Conservation (phyloP, 2,113 vertebrate genomes). For the Camelus bactrianus region DNA sequence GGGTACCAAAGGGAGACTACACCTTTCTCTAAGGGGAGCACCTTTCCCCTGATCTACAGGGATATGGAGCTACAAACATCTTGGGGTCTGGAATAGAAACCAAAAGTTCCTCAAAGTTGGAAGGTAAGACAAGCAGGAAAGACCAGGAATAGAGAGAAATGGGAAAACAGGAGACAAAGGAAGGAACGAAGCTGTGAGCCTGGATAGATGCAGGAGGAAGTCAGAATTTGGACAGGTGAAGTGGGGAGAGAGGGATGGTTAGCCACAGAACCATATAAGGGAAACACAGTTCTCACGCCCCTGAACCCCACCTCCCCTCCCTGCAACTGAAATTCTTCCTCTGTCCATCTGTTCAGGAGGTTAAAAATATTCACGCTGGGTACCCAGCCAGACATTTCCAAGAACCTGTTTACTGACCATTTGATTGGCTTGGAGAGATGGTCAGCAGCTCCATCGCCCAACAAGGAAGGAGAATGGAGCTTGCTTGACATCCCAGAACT, state of each 20-base stretch:
- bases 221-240: background rate
- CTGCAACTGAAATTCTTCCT: constrained; percentile 47
- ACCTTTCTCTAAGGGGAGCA: background rate
- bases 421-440: background rate
- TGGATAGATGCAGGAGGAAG: background rate
- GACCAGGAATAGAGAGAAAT: background rate
- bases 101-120: background rate
- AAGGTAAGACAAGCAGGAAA: background rate
- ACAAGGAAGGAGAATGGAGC: background rate
- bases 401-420: constrained; percentile 68
- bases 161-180: background rate
- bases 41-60: background rate
- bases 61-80: background rate
- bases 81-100: constrained; percentile 24
- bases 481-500: background rate
- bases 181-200: background rate
- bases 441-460: background rate
- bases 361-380: constrained; percentile 78
- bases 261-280: background rate
- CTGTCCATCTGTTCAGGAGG: constrained; percentile 42
- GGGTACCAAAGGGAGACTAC: background rate
- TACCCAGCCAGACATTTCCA: constrained; percentile 67
- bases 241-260: background rate
- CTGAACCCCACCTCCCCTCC: background rate
- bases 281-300: constrained; percentile 58